A percentile compares a stretch with the other conserved stretches of the same genome.
phyloP scores from a whole-genome alignment of 1,140 invertebrate species.

The Euwallacea similis region DNA sequence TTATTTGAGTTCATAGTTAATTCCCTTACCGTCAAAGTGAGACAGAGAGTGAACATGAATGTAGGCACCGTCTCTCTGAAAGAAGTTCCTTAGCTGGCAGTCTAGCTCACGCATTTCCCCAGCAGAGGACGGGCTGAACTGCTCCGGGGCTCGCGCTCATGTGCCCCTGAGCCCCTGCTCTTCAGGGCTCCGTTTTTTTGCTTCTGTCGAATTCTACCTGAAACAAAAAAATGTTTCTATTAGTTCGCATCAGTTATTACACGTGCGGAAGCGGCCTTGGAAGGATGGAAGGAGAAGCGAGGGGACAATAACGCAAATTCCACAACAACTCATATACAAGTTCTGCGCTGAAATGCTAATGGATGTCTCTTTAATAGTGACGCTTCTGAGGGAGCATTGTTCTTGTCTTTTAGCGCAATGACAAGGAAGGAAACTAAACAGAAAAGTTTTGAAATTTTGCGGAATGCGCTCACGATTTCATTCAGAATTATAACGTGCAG shows the following conservation, averaged over 20 bases:
- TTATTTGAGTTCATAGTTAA: not conserved
- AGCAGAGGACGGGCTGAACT: slow-evolving; percentile 29
- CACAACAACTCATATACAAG: no score
- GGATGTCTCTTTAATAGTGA: no score
- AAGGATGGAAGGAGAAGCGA: no score
- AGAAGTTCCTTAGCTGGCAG: slow-evolving; percentile 34
- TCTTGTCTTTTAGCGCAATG: no score
- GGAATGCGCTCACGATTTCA: no score
- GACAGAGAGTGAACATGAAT: slow-evolving; percentile 44
- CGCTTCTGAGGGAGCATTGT: no score
- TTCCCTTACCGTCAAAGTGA: slow-evolving; percentile 41
- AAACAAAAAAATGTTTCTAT: slow-evolving; percentile 5
- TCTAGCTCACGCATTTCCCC: slow-evolving; percentile 44
- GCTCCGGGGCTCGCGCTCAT: slow-evolving; percentile 24
- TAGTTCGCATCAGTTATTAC: not conserved
- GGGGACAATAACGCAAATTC: no score
- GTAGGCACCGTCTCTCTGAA: slow-evolving; percentile 41
- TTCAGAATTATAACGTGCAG: no score
- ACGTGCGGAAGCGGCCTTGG: no score
- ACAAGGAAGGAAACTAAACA: no score
- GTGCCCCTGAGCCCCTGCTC: slow-evolving; percentile 25
- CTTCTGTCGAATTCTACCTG: slow-evolving; percentile 13
- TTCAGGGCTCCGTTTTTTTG: slow-evolving; percentile 20
- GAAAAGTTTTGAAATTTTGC: no score
- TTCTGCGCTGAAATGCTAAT: no score